Evolutionary conservation across 2,888 invertebrate species (phyloP).

Genomic region (Thera britannica): DNA sequence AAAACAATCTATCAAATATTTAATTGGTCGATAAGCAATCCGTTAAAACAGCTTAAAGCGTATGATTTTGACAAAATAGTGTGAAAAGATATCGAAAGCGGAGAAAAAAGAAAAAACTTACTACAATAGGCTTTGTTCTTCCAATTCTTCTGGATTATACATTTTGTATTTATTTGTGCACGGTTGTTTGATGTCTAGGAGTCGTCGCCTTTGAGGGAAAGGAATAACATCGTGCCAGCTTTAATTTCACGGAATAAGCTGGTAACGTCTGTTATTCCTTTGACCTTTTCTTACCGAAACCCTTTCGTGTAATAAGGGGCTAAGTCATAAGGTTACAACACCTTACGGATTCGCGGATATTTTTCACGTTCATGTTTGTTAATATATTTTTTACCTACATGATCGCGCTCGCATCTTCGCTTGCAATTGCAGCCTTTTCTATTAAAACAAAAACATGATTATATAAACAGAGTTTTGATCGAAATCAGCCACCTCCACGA

Average conservation of each 20-base stretch:
- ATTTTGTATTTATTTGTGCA: constrained; percentile 36
- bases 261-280: constrained; percentile 54
- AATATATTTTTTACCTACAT: no score
- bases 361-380: no score
- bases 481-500: no score
- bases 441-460: no score
- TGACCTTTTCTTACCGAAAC: constrained; percentile 50
- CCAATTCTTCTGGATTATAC: constrained; percentile 19
- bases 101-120: background rate
- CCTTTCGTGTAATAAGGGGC: constrained; percentile 47
- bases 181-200: constrained; percentile 56
- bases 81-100: background rate
- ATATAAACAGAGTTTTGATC: no score
- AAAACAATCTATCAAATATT: no score
- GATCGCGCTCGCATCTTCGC: no score
- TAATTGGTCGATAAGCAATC: no score
- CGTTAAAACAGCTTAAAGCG: no score
- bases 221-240: constrained; percentile 46
- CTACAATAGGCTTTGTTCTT: constrained; percentile 14
- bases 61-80: no score
- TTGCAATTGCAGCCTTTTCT: no score
- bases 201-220: constrained; percentile 46
- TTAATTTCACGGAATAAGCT: constrained; percentile 58
- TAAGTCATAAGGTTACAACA: constrained; percentile 30
- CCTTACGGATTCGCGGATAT: constrained; percentile 1